phyloP scores from a whole-genome alignment of 2,888 invertebrate genomes.

The Lingula anatina region DNA sequence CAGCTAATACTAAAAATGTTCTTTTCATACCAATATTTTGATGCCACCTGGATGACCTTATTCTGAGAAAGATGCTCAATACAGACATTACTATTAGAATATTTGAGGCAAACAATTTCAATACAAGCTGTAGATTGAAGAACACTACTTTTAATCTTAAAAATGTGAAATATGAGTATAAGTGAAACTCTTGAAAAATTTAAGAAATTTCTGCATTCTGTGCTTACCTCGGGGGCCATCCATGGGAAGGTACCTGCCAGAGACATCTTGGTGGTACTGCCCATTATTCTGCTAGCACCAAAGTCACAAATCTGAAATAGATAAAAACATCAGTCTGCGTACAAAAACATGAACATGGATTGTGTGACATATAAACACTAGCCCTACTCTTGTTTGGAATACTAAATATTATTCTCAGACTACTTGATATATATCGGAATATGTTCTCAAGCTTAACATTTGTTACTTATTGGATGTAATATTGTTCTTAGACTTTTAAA shows the following conservation, averaged over 20 bases:
- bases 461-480: too few species aligned
- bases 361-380: background rate
- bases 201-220: background rate
- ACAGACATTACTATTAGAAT: too few species aligned
- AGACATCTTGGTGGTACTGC: constrained; percentile 52
- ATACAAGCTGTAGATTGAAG: background rate
- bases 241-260: constrained; percentile 53
- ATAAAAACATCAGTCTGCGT: constrained; percentile 4
- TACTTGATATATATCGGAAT: background rate
- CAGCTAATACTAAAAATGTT: too few species aligned
- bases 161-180: background rate
- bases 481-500: too few species aligned
- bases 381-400: background rate
- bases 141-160: background rate
- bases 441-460: too few species aligned
- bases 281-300: constrained; percentile 51
- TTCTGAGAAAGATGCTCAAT: too few species aligned
- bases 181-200: background rate
- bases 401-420: background rate
- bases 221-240: constrained; percentile 54
- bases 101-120: too few species aligned
- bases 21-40: too few species aligned
- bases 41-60: too few species aligned
- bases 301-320: constrained; percentile 52
- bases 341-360: background rate